phyloP scores from a whole-genome alignment of 2,888 invertebrate species.

The Nesidiocoris tenuis region DNA sequence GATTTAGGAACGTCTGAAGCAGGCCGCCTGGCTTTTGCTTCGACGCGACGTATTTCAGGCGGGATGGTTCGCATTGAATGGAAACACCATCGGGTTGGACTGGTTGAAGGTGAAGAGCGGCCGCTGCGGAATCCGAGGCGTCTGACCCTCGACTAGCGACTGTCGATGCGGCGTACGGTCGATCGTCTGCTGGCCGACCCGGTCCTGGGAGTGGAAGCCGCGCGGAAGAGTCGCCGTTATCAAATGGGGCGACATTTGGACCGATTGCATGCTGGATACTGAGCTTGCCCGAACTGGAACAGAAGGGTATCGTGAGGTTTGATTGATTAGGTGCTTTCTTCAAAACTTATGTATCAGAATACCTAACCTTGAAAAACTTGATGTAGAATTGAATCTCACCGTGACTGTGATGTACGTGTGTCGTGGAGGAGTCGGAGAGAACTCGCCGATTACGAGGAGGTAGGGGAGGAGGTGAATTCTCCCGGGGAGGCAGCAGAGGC shows the following conservation, averaged over 20 bases:
- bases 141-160: slow-evolving; percentile 53
- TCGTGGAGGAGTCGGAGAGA: slow-evolving; percentile 42
- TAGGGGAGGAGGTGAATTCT: slow-evolving; percentile 65
- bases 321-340: too few species aligned
- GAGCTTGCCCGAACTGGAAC: slow-evolving; percentile 41
- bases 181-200: slow-evolving; percentile 16
- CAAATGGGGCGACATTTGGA: slow-evolving; percentile 26
- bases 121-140: slow-evolving; percentile 58
- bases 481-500: slow-evolving; percentile 68
- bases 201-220: slow-evolving; percentile 15
- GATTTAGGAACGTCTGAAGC: too few species aligned
- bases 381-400: slow-evolving; percentile 18
- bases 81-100: slow-evolving; percentile 46
- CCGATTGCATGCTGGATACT: slow-evolving; percentile 40
- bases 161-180: slow-evolving; percentile 47
- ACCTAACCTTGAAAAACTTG: too few species aligned
- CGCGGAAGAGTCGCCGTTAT: slow-evolving; percentile 45
- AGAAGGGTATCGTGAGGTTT: too few species aligned
- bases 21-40: too few species aligned
- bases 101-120: slow-evolving; percentile 55
- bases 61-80: slow-evolving; percentile 48
- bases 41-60: too few species aligned
- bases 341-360: too few species aligned
- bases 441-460: slow-evolving; percentile 57
- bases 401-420: slow-evolving; percentile 25